phyloP scores from a whole-genome alignment of 2,113 vertebrate genomes.

The Glareola pratincola region DNA sequence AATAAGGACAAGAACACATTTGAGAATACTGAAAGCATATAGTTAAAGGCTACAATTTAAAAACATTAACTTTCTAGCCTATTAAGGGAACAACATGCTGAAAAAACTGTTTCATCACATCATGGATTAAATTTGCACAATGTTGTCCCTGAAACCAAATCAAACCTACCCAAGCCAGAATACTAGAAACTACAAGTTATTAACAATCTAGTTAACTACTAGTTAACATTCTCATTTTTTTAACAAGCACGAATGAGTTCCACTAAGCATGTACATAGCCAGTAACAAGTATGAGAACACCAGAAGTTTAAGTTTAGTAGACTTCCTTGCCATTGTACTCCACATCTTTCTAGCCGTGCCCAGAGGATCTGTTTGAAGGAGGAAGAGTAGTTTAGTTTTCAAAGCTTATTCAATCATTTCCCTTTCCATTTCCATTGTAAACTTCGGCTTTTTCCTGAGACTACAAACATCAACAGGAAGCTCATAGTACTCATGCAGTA shows the following conservation, averaged over 20 bases:
- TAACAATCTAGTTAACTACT: not conserved
- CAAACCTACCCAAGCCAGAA: not conserved
- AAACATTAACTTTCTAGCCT: not conserved
- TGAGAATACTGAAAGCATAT: not conserved
- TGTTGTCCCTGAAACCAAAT: not conserved
- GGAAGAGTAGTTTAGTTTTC: slow-evolving; percentile 15
- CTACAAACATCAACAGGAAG: slow-evolving; percentile 7
- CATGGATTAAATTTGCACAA: not conserved
- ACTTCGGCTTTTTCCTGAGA: slow-evolving; percentile 14
- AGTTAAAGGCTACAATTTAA: not conserved
- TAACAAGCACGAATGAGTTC: not conserved
- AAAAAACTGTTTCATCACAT: not conserved
- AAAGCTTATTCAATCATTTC: slow-evolving; percentile 52
- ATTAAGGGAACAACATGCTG: not conserved
- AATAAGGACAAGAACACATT: not conserved
- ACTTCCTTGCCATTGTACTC: slow-evolving; percentile 43
- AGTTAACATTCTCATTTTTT: not conserved
- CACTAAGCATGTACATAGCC: not conserved
- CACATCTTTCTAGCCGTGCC: not conserved
- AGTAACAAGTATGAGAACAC: not conserved
- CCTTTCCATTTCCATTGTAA: slow-evolving; percentile 29
- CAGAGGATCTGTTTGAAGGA: not conserved
- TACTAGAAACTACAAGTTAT: not conserved
- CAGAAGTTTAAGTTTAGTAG: slow-evolving; percentile 19
- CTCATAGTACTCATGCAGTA: not conserved